phyloP scores from a whole-genome alignment of 2,113 vertebrate genomes.

The Theristicus caerulescens region DNA sequence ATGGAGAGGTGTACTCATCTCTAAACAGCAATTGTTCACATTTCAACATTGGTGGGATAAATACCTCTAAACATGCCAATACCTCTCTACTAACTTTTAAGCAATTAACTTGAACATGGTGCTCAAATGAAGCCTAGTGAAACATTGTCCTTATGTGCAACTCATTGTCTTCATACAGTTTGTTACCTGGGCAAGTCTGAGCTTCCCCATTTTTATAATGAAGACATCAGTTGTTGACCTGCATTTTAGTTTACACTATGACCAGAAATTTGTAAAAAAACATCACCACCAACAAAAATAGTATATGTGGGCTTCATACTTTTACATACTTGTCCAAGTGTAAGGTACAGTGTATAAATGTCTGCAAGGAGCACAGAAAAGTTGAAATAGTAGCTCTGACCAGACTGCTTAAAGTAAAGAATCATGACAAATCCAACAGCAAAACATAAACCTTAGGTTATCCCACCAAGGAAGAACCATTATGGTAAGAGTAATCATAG shows the following conservation, averaged over 20 bases:
- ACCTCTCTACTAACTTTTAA: background rate
- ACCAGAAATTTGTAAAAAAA: background rate
- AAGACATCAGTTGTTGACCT: background rate
- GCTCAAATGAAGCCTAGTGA: background rate
- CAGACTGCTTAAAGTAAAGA: slow-evolving; percentile 11
- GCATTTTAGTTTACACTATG: background rate
- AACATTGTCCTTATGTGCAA: background rate
- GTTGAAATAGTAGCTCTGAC: background rate
- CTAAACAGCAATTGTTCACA: background rate
- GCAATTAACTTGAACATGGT: background rate
- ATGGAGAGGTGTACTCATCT: rapidly evolving
- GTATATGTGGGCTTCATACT: background rate
- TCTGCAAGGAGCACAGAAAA: background rate
- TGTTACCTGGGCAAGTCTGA: background rate
- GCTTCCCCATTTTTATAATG: background rate
- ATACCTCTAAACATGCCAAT: background rate
- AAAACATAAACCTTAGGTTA: slow-evolving; percentile 16
- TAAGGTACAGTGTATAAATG: background rate
- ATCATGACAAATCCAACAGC: background rate
- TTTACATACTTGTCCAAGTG: background rate
- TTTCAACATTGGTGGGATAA: background rate
- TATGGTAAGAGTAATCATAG: slow-evolving; percentile 18
- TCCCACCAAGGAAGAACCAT: slow-evolving; percentile 24
- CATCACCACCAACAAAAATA: background rate
- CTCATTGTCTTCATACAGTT: background rate